A percentile compares a stretch with the other conserved stretches of the same genome.
Evolutionary conservation across 2,797 vertebrate genomes (phyloP).

Genomic region (Tragelaphus eurycerus): DNA sequence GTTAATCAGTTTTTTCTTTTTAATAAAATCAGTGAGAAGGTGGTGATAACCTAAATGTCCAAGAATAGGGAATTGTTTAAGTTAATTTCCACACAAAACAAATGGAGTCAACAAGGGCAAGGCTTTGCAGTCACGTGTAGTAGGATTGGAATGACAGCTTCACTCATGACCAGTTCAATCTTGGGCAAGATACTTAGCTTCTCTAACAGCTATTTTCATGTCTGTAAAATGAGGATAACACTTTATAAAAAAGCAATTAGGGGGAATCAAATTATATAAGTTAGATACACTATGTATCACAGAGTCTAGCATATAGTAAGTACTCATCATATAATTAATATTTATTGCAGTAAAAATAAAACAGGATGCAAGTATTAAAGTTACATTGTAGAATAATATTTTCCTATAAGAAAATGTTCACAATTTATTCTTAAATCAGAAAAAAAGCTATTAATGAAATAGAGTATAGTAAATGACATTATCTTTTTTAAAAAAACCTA

Average conservation of each 20-base stretch:
- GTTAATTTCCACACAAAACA: constrained; percentile 9
- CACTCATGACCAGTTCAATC: neutral
- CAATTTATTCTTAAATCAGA: neutral
- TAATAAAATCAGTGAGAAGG: neutral
- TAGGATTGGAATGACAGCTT: neutral
- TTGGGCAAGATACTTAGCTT: neutral
- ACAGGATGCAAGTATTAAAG: neutral
- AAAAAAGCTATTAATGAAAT: neutral
- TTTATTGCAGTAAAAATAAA: neutral
- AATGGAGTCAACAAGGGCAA: neutral
- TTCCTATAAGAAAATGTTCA: neutral
- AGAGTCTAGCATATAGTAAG: neutral
- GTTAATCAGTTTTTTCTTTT: constrained; percentile 31
- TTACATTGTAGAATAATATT: neutral
- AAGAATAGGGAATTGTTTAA: neutral
- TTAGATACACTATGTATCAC: neutral
- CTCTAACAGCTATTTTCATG: neutral
- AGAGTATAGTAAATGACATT: neutral
- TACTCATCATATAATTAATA: neutral
- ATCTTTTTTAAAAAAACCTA: neutral
- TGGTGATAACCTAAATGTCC: neutral
- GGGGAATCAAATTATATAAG: neutral
- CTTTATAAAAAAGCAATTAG: neutral
- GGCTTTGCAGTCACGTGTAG: neutral
- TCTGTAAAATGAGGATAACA: neutral